A percentile compares a stretch with the other conserved stretches of the same genome.
phyloP scores from a whole-genome alignment of 2,888 invertebrate species.

The Dicycla oo region DNA sequence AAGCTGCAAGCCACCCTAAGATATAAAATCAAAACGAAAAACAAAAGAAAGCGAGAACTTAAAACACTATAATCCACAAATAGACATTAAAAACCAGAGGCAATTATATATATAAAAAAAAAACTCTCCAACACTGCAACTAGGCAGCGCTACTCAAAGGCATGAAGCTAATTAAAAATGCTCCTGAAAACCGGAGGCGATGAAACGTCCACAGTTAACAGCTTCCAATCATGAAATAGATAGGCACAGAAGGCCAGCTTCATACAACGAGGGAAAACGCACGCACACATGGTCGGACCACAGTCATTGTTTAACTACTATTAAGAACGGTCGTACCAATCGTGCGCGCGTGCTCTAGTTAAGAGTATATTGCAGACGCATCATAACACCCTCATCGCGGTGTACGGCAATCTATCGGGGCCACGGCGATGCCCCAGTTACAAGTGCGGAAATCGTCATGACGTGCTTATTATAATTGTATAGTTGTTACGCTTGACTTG shows the following conservation, averaged over 20 bases:
- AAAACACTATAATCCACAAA: conserved; percentile 32
- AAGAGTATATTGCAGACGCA: too few species aligned
- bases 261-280: not conserved
- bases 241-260: conserved; percentile 7
- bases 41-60: conserved; percentile 12
- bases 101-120: conserved; percentile 50
- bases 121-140: conserved; percentile 22
- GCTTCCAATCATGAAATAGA: not conserved
- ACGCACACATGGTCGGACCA: too few species aligned
- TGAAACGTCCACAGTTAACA: conserved; percentile 30
- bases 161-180: conserved; percentile 56
- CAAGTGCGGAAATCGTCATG: too few species aligned
- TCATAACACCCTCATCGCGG: too few species aligned
- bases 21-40: conserved; percentile 15
- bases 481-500: too few species aligned
- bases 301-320: too few species aligned
- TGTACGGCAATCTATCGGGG: too few species aligned
- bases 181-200: conserved; percentile 29
- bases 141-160: conserved; percentile 38
- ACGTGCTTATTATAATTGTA: too few species aligned
- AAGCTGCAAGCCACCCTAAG: too few species aligned
- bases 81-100: conserved; percentile 24
- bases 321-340: too few species aligned
- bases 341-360: too few species aligned
- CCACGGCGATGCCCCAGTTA: too few species aligned